These are phyloP conservation scores for Megaceryle alcyon DNA, from an alignment of 2,797 vertebrate genomes.

Conservation along the genomic window DNA sequence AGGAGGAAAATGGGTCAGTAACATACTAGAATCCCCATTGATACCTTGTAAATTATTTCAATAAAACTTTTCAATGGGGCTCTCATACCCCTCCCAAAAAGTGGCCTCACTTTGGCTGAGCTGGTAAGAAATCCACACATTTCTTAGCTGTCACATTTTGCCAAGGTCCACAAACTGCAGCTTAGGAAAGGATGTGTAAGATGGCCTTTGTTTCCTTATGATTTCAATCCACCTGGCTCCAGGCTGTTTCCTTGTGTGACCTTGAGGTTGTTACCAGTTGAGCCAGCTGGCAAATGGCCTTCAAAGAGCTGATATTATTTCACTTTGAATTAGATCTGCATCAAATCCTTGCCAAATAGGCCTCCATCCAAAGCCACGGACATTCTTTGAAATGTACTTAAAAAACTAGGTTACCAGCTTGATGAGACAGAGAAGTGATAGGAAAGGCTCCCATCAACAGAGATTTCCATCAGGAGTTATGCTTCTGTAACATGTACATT, in stretches of 20 bases:
- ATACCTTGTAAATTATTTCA: background rate
- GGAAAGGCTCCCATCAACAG: background rate
- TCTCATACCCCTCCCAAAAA: background rate
- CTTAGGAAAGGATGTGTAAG: background rate
- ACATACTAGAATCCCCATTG: background rate
- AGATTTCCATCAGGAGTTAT: background rate
- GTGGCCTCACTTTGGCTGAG: background rate
- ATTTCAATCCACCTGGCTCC: conserved; percentile 1
- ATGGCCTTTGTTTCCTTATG: background rate
- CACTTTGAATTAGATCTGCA: background rate
- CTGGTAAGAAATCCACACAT: background rate
- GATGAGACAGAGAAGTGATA: background rate
- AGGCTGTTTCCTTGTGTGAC: background rate
- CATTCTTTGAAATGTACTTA: background rate
- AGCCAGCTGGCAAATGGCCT: conserved; percentile 20
- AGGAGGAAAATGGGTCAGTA: background rate
- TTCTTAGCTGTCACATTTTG: conserved; percentile 6
- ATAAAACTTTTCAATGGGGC: background rate
- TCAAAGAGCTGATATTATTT: background rate
- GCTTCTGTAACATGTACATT: rapidly evolving
- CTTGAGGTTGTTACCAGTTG: background rate
- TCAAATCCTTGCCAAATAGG: background rate
- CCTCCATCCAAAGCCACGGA: background rate
- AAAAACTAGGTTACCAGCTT: background rate
- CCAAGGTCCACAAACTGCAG: background rate